Evolutionary conservation across 2,888 invertebrate genomes (phyloP).

Genomic region (Geotrupes spiniger): DNA sequence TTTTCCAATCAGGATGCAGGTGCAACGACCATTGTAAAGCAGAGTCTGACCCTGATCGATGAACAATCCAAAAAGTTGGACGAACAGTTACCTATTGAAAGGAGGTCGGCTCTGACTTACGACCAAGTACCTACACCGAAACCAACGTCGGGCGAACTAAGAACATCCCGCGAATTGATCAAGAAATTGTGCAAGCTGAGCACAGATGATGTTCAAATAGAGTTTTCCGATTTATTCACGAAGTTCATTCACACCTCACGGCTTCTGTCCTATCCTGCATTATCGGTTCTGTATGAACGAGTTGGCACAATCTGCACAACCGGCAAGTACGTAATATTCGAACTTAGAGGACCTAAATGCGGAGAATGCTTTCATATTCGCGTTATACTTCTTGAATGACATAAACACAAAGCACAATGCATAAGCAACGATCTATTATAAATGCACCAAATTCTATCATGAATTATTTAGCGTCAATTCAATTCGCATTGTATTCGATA

Average conservation of each 20-base stretch:
- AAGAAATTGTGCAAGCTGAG: slow-evolving; percentile 65
- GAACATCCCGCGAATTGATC: slow-evolving; percentile 66
- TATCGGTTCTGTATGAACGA: slow-evolving; percentile 63
- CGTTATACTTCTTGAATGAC: no score
- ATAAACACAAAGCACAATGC: no score
- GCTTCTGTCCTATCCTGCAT: slow-evolving; percentile 65
- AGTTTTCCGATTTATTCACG: slow-evolving; percentile 62
- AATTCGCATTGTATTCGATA: no score
- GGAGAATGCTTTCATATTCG: no score
- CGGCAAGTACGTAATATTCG: slow-evolving; percentile 61
- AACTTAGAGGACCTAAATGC: no score
- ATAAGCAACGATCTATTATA: no score
- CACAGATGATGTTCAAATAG: slow-evolving; percentile 59
- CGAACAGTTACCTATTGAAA: slow-evolving; percentile 55
- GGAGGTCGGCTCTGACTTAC: slow-evolving; percentile 65
- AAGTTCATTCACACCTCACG: slow-evolving; percentile 66
- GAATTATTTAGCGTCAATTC: no score
- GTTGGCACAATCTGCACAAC: slow-evolving; percentile 64
- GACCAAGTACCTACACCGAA: slow-evolving; percentile 67
- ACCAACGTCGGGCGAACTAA: slow-evolving; percentile 68
- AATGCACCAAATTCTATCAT: no score
- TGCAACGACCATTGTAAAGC: slow-evolving; percentile 64
- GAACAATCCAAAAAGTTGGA: slow-evolving; percentile 55
- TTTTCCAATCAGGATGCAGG: slow-evolving; percentile 73
- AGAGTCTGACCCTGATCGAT: slow-evolving; percentile 56